Conservation (phyloP, 2,888 invertebrate species). For the Geophilus truncorum region DNA sequence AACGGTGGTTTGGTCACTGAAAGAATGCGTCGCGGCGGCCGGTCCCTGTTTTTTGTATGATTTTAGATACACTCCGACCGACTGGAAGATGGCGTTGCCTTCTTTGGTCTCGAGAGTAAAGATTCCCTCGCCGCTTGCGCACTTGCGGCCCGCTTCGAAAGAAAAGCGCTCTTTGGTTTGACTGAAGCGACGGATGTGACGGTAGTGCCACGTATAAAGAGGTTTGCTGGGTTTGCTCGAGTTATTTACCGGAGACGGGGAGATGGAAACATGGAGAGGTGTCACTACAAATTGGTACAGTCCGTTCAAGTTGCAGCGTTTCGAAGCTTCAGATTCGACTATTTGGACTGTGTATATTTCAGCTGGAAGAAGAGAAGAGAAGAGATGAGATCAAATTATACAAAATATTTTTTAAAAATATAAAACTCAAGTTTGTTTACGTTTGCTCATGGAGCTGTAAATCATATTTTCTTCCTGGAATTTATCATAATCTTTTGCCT, state of each 20-base stretch:
- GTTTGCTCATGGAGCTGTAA: slow-evolving; percentile 41
- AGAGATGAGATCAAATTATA: not conserved
- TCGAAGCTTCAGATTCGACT: slow-evolving; percentile 40
- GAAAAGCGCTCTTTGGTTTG: slow-evolving; percentile 42
- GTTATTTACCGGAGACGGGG: slow-evolving; percentile 36
- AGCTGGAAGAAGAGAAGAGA: slow-evolving; percentile 19
- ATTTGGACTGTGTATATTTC: slow-evolving; percentile 39
- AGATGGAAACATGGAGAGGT: slow-evolving; percentile 38
- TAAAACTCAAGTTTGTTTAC: slow-evolving; percentile 36
- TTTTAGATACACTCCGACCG: slow-evolving; percentile 32
- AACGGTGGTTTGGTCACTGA: not conserved
- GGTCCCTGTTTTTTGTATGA: slow-evolving; percentile 28
- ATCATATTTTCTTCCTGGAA: slow-evolving; percentile 41
- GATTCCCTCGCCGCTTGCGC: slow-evolving; percentile 44
- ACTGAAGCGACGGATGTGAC: slow-evolving; percentile 44
- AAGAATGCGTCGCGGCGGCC: not conserved
- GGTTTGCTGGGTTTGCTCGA: slow-evolving; percentile 36
- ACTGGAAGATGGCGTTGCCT: slow-evolving; percentile 35
- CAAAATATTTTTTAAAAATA: not conserved
- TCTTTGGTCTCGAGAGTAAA: slow-evolving; percentile 38
- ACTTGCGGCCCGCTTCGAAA: slow-evolving; percentile 46
- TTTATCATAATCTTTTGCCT: slow-evolving; percentile 18
- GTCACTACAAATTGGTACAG: slow-evolving; percentile 39
- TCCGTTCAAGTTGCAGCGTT: slow-evolving; percentile 39
- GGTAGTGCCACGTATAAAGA: slow-evolving; percentile 43